phyloP scores from a whole-genome alignment of 2,113 vertebrate genomes.

The Corvus cornix region DNA sequence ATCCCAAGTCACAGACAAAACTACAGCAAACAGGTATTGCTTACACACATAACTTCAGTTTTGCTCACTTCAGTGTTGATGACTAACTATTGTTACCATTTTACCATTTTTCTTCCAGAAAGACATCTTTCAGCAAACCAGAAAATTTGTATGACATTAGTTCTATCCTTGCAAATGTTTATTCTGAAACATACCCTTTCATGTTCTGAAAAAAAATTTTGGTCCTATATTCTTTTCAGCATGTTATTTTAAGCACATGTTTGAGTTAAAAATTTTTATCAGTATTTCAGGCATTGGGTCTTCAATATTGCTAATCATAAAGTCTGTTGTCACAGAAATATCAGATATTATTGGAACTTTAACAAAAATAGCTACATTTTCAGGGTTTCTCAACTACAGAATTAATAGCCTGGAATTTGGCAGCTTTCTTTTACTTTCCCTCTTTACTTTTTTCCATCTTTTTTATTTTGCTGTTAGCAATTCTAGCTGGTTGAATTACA shows the following conservation, averaged over 20 bases:
- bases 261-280: neutral
- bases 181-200: neutral
- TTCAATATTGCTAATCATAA: constrained; percentile 3
- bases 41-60: neutral
- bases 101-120: neutral
- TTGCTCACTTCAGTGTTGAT: neutral
- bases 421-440: neutral
- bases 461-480: constrained; percentile 26
- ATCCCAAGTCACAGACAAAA: neutral
- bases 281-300: neutral
- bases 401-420: neutral
- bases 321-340: constrained; percentile 18
- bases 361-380: constrained; percentile 57
- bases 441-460: neutral
- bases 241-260: neutral
- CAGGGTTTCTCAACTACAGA: constrained; percentile 20
- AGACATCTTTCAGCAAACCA: neutral
- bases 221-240: neutral
- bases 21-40: neutral
- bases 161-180: neutral
- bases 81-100: neutral
- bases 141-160: neutral
- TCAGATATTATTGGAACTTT: neutral
- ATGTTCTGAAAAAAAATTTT: neutral
- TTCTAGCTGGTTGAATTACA: constrained; percentile 24